Evolutionary conservation across 2,113 vertebrate genomes (phyloP).

Genomic region (Rhynchomys soricoides): DNA sequence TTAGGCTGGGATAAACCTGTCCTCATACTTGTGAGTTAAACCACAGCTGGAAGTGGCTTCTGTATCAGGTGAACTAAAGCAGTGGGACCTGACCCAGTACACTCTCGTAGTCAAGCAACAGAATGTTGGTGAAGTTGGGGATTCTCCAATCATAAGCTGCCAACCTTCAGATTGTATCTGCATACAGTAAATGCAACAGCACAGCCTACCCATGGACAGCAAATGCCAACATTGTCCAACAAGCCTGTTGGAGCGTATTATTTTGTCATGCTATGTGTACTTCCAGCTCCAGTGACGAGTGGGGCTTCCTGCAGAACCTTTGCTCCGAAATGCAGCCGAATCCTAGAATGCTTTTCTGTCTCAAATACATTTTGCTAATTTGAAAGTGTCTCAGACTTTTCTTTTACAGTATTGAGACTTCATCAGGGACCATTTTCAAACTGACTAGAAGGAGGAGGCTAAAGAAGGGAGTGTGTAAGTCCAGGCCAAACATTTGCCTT

Average conservation of each 20-base stretch:
- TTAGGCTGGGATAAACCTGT: not conserved
- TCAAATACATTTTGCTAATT: not conserved
- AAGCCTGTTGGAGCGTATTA: not conserved
- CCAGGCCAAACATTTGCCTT: not conserved
- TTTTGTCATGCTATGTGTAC: not conserved
- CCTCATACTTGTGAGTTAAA: not conserved
- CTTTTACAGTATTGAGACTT: not conserved
- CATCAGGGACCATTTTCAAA: not conserved
- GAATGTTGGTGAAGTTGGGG: too few relatives aligned
- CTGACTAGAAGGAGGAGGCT: accelerated
- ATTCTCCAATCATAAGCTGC: not conserved
- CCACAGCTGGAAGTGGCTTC: not conserved
- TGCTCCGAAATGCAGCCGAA: not conserved
- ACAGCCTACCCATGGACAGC: too few relatives aligned
- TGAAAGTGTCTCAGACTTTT: not conserved
- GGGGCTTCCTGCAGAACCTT: not conserved
- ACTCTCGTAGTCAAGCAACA: not conserved
- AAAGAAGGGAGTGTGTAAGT: not conserved
- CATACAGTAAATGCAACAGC: not conserved
- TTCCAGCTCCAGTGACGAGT: too few relatives aligned
- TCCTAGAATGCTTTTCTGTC: not conserved
- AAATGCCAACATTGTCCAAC: not conserved
- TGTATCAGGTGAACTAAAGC: not conserved
- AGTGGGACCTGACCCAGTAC: not conserved
- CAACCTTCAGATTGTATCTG: not conserved